phyloP scores from a whole-genome alignment of 1,140 invertebrate genomes.

The Coenobita brevimanus region DNA sequence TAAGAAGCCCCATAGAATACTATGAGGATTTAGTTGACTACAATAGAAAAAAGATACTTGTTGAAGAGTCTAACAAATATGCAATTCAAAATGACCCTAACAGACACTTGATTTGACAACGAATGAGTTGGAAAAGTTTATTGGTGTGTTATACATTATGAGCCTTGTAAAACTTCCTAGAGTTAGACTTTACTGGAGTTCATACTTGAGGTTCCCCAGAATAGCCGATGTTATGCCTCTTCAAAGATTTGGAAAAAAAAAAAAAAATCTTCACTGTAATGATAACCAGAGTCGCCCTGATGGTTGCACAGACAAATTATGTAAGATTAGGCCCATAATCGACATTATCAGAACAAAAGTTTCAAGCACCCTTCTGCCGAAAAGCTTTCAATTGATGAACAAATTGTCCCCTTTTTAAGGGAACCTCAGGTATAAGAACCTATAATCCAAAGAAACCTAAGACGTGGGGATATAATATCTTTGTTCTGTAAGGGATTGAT shows the following conservation, averaged over 20 bases:
- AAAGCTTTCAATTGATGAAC: slow-evolving; percentile 57
- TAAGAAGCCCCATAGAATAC: no score
- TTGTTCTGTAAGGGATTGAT: slow-evolving; percentile 57
- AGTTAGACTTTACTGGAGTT: no score
- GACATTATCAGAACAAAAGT: neutral
- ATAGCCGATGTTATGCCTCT: slow-evolving; percentile 51
- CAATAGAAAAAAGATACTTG: slow-evolving; percentile 24
- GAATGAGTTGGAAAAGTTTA: slow-evolving; percentile 54
- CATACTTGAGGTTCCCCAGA: slow-evolving; percentile 18
- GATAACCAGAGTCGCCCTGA: no score
- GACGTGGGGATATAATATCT: slow-evolving; percentile 69
- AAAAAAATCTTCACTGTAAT: slow-evolving; percentile 35
- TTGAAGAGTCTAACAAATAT: no score
- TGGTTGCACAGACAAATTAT: no score
- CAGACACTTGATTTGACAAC: no score
- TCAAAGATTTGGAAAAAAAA: no score
- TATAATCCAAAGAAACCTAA: slow-evolving; percentile 67
- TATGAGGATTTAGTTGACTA: no score
- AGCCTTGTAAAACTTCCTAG: slow-evolving; percentile 44
- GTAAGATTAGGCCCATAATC: no score
- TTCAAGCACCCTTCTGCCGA: no score
- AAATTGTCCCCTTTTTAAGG: slow-evolving; percentile 69
- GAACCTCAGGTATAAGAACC: slow-evolving; percentile 52
- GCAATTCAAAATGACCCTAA: no score
- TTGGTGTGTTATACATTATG: slow-evolving; percentile 54